These are phyloP conservation scores for Cactoblastis cactorum DNA, from an alignment of 2,888 invertebrate species.

Conservation along the genomic window DNA sequence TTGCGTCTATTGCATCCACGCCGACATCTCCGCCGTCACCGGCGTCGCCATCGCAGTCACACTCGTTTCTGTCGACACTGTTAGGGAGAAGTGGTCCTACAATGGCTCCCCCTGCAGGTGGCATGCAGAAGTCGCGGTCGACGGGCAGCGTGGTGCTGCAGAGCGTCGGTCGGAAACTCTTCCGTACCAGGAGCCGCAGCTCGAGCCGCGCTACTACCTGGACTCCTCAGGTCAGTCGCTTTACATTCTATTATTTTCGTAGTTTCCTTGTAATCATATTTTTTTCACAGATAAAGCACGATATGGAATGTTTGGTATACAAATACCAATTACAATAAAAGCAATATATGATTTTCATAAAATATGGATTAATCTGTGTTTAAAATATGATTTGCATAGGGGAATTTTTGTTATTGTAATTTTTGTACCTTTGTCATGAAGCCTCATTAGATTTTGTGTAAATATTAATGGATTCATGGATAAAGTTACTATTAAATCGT, in stretches of 20 bases:
- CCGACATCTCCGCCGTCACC: constrained; percentile 78
- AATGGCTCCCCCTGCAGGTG: constrained; percentile 75
- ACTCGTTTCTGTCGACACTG: constrained; percentile 62
- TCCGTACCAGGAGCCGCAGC: constrained; percentile 91
- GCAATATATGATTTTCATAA: too few relatives aligned
- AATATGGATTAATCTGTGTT: too few relatives aligned
- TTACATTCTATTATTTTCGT: constrained; percentile 28
- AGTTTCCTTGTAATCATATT: constrained; percentile 9
- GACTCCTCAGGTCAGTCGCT: constrained; percentile 90
- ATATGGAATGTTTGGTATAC: not conserved
- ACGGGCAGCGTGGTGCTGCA: constrained; percentile 93
- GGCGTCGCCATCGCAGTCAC: constrained; percentile 66
- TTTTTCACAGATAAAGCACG: not conserved
- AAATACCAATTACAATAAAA: not conserved
- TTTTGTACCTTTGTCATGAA: too few relatives aligned
- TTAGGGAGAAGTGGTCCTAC: constrained; percentile 56
- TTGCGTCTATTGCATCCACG: constrained; percentile 57
- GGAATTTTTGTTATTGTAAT: too few relatives aligned
- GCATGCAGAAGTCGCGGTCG: constrained; percentile 95
- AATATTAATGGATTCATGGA: too few relatives aligned
- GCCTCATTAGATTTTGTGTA: too few relatives aligned
- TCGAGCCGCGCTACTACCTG: constrained; percentile 85
- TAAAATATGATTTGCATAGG: too few relatives aligned
- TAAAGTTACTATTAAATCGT: too few relatives aligned
- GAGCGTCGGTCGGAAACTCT: constrained; percentile 91